phyloP scores from a whole-genome alignment of 2,797 vertebrate species.

The Sciaenops ocellatus region DNA sequence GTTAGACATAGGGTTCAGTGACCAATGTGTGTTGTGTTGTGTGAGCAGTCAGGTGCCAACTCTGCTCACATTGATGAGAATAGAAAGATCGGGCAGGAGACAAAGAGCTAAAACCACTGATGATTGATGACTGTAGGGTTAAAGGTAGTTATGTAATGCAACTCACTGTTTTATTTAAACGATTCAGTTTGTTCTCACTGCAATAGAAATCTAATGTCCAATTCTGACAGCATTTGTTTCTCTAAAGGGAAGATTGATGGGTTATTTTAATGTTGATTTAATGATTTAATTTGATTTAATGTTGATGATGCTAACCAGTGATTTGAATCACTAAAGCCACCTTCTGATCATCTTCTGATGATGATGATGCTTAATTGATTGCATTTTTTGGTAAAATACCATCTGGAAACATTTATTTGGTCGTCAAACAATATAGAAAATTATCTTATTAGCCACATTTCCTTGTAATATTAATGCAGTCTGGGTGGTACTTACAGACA shows the following conservation, averaged over 20 bases:
- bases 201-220: neutral
- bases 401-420: no score
- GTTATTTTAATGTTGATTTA: no score
- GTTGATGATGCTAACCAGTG: neutral
- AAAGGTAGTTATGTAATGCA: neutral
- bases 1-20: slow-evolving; percentile 53
- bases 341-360: no score
- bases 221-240: neutral
- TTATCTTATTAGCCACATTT: no score
- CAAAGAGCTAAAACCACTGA: slow-evolving; percentile 6
- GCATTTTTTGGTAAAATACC: no score
- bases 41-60: slow-evolving; percentile 62
- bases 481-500: no score
- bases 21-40: slow-evolving; percentile 58
- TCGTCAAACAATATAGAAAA: no score
- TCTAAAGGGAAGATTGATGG: neutral
- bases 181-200: neutral
- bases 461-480: no score
- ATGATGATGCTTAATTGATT: no score
- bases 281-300: no score
- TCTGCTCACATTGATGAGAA: slow-evolving; percentile 54
- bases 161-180: neutral
- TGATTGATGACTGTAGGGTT: slow-evolving; percentile 4
- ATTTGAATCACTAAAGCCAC: neutral
- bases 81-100: slow-evolving; percentile 35